Percentiles rank a stretch among this genome's conserved stretches.
Evolutionary conservation across 2,113 vertebrate genomes (phyloP).

Genomic region (Turnix velox): DNA sequence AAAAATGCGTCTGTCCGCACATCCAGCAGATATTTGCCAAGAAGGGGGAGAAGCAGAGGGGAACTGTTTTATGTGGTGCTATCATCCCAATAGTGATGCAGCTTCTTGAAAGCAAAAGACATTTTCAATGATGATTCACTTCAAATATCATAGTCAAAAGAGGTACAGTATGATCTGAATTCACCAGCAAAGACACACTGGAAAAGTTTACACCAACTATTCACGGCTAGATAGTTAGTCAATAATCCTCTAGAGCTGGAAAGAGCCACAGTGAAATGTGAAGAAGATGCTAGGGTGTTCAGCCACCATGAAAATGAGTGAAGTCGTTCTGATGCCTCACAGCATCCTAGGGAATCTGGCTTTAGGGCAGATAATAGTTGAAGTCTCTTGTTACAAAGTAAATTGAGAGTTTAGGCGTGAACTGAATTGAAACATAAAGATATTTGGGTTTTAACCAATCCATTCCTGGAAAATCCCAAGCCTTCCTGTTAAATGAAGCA

Average conservation of each 20-base stretch:
- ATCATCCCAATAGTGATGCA: not conserved
- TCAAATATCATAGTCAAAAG: not conserved
- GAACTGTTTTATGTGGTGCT: not conserved
- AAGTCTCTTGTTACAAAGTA: not conserved
- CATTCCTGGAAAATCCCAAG: not conserved
- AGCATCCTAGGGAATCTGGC: not conserved
- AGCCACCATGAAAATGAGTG: not conserved
- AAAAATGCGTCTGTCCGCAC: constrained; percentile 40
- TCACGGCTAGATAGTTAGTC: not conserved
- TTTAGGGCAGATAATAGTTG: not conserved
- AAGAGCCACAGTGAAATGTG: accelerated
- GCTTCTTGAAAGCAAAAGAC: not conserved
- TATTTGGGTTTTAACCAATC: not conserved
- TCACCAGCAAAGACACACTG: not conserved
- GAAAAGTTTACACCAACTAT: not conserved
- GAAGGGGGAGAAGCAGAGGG: not conserved
- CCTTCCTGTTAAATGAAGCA: not conserved
- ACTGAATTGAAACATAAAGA: not conserved
- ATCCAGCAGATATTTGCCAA: constrained; percentile 21
- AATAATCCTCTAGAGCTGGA: not conserved
- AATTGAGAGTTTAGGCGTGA: not conserved
- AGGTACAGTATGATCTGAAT: not conserved
- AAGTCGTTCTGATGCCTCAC: not conserved
- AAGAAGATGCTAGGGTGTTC: not conserved
- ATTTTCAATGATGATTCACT: not conserved